phyloP scores from a whole-genome alignment of 2,888 invertebrate species.

The Napeogenes inachia region DNA sequence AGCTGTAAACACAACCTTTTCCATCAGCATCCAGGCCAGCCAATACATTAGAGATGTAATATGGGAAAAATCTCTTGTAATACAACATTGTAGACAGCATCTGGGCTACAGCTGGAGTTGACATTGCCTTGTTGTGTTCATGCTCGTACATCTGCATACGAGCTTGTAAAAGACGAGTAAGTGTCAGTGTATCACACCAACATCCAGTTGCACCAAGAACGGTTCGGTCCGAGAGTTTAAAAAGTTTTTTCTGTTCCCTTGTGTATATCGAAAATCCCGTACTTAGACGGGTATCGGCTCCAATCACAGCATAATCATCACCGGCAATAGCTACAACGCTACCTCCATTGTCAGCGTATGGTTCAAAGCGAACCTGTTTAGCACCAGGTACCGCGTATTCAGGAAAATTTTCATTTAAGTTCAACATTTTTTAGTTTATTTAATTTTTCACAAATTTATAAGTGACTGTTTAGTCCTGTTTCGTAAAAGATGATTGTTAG shows the following conservation, averaged over 20 bases:
- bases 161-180: conserved; percentile 89
- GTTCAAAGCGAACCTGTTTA: conserved; percentile 72
- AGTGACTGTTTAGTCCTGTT: neutral
- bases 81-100: conserved; percentile 97
- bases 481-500: neutral
- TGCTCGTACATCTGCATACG: conserved; percentile 97
- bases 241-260: conserved; percentile 91
- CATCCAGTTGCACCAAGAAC: conserved; percentile 97
- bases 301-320: conserved; percentile 95
- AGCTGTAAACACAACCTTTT: conserved; percentile 95
- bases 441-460: conserved; percentile 12
- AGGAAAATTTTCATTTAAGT: conserved; percentile 57
- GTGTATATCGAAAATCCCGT: conserved; percentile 94
- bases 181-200: conserved; percentile 97
- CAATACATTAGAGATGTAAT: conserved; percentile 95
- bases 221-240: conserved; percentile 87
- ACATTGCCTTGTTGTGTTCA: conserved; percentile 94
- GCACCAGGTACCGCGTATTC: conserved; percentile 74
- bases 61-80: conserved; percentile 98
- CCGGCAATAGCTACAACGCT: conserved; percentile 97
- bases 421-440: conserved; percentile 45
- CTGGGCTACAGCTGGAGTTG: conserved; percentile 94
- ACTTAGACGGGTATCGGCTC: conserved; percentile 95
- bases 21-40: conserved; percentile 96
- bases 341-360: conserved; percentile 80